Conservation (phyloP, 23 tunicate genomes). For the Styela clava region DNA sequence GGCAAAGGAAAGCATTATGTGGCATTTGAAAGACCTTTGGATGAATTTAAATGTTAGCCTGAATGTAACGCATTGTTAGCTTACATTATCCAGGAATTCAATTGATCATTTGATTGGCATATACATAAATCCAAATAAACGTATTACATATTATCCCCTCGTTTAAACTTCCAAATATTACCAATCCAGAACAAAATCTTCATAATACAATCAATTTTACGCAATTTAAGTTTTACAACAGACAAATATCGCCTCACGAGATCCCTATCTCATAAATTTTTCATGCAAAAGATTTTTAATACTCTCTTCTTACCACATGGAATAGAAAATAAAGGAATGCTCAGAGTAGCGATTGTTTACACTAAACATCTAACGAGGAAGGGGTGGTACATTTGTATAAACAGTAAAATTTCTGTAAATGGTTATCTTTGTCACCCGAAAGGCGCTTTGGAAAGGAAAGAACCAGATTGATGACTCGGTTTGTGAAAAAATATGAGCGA, state of each 20-base stretch:
- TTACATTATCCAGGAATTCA: too few species aligned
- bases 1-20: too few species aligned
- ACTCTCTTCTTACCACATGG: background rate
- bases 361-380: background rate
- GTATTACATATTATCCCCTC: too few species aligned
- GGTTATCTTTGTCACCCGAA: background rate
- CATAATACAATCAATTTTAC: too few species aligned
- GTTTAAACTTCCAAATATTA: too few species aligned
- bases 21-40: too few species aligned
- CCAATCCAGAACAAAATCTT: too few species aligned
- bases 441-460: background rate
- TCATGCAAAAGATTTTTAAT: background rate
- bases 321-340: background rate
- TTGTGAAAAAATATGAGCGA: background rate
- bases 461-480: background rate
- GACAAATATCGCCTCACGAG: background rate
- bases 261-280: background rate
- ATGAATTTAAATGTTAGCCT: too few species aligned
- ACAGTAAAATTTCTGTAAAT: background rate
- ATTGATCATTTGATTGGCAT: too few species aligned
- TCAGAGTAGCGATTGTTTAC: background rate
- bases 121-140: too few species aligned
- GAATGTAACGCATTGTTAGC: too few species aligned
- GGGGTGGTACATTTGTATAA: background rate
- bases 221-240: background rate